These are phyloP conservation scores for Acanthisitta chloris DNA, from an alignment of 2,113 vertebrate species.

Conservation along the genomic window DNA sequence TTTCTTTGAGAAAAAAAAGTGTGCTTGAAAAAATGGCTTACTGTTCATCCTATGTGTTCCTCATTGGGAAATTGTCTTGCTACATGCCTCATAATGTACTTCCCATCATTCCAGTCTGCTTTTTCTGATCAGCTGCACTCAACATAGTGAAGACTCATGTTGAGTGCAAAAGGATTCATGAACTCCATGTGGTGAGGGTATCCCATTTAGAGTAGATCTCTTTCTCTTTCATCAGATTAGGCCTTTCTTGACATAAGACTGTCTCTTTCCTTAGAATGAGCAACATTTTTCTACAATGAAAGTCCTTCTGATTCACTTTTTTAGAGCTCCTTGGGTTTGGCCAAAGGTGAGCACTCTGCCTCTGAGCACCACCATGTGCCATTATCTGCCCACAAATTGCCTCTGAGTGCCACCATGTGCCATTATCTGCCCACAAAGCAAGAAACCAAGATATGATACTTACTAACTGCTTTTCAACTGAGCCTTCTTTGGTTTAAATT, in stretches of 20 bases:
- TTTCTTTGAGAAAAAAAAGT: neutral
- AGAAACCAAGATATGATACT: neutral
- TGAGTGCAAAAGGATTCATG: neutral
- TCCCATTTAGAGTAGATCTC: neutral
- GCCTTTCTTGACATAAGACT: neutral
- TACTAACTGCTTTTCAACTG: neutral
- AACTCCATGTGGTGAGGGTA: neutral
- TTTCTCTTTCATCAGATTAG: neutral
- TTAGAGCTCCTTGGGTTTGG: neutral
- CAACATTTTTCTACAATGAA: neutral
- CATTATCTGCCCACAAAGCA: neutral
- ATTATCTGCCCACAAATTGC: neutral
- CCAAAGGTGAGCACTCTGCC: neutral
- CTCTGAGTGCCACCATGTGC: neutral
- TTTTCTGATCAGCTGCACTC: neutral
- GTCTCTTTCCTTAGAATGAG: neutral
- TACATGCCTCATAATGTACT: neutral
- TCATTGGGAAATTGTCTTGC: neutral
- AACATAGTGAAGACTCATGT: neutral
- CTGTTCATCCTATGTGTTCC: neutral
- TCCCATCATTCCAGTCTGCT: neutral
- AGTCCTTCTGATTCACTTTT: neutral
- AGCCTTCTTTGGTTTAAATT: neutral
- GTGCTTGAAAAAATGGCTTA: neutral
- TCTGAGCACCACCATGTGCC: neutral